Percentiles rank a stretch among this genome's conserved stretches.
phyloP scores from a whole-genome alignment of 2,888 invertebrate genomes.

The Xestoiulus laeticollis region DNA sequence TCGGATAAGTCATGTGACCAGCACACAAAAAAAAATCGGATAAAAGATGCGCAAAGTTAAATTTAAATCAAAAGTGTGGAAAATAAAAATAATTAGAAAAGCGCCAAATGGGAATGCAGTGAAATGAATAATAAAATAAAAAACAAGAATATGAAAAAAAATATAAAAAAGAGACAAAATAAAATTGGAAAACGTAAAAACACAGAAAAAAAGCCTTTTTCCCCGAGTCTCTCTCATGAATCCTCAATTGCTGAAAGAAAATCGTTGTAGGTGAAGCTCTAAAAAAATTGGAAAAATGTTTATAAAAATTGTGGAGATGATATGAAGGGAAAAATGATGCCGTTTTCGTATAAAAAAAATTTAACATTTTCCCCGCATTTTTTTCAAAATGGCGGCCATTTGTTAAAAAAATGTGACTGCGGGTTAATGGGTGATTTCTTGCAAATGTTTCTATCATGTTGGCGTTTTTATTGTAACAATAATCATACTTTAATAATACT shows the following conservation, averaged over 20 bases:
- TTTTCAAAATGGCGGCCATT: background rate
- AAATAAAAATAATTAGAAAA: background rate
- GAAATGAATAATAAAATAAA: background rate
- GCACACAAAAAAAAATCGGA: background rate
- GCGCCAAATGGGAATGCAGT: background rate
- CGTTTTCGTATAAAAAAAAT: background rate
- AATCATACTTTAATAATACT: too few relatives aligned
- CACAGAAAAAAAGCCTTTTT: background rate
- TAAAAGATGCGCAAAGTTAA: background rate
- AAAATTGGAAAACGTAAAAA: background rate
- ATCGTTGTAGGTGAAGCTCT: background rate
- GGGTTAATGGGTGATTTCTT: background rate
- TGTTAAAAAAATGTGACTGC: background rate
- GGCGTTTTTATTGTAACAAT: too few relatives aligned
- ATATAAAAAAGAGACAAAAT: background rate
- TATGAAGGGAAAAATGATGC: background rate
- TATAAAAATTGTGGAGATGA: background rate
- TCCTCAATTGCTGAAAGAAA: background rate
- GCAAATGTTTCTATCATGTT: background rate
- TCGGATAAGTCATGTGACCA: conserved; percentile 5
- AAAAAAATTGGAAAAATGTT: background rate
- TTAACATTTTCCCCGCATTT: background rate
- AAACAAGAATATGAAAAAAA: background rate
- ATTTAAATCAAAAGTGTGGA: background rate
- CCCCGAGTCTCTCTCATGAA: background rate